Evolutionary conservation across 1,140 invertebrate genomes (phyloP).

Genomic region (Teleogryllus occipitalis): DNA sequence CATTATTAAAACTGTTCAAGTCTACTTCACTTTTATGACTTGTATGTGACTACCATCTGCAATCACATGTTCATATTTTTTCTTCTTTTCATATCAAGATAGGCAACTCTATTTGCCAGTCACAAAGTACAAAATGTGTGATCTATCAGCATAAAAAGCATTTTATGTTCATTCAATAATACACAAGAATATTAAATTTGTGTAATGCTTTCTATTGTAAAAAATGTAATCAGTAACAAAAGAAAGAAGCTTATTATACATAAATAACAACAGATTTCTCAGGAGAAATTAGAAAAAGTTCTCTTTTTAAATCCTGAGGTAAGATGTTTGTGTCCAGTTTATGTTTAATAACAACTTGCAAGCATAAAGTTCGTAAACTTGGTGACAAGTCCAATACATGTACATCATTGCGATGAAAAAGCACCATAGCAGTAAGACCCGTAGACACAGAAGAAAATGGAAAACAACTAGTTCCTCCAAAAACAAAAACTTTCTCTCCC

Average conservation of each 20-base stretch:
- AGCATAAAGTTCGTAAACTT: neutral
- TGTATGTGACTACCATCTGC: too few species aligned
- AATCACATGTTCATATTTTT: too few species aligned
- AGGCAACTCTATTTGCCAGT: too few species aligned
- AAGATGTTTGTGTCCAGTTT: neutral
- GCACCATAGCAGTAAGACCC: neutral
- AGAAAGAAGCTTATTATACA: neutral
- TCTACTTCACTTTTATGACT: too few species aligned
- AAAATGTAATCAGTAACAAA: neutral
- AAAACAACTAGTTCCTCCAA: neutral
- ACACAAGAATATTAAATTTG: too few species aligned
- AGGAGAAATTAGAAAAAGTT: neutral
- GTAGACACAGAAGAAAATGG: neutral
- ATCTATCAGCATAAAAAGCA: too few species aligned
- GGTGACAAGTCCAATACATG: neutral
- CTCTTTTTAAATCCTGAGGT: neutral
- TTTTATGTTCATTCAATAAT: too few species aligned
- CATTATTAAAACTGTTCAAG: too few species aligned
- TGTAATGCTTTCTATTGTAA: too few species aligned
- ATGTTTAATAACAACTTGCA: neutral
- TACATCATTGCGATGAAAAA: neutral
- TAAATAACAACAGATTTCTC: neutral
- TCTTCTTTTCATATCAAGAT: too few species aligned
- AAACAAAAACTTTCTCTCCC: neutral
- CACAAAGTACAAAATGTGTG: too few species aligned